Percentiles rank a stretch among this genome's conserved stretches.
These are phyloP conservation scores for Vidua macroura DNA, from an alignment of 2,113 vertebrate genomes.

Conservation along the genomic window DNA sequence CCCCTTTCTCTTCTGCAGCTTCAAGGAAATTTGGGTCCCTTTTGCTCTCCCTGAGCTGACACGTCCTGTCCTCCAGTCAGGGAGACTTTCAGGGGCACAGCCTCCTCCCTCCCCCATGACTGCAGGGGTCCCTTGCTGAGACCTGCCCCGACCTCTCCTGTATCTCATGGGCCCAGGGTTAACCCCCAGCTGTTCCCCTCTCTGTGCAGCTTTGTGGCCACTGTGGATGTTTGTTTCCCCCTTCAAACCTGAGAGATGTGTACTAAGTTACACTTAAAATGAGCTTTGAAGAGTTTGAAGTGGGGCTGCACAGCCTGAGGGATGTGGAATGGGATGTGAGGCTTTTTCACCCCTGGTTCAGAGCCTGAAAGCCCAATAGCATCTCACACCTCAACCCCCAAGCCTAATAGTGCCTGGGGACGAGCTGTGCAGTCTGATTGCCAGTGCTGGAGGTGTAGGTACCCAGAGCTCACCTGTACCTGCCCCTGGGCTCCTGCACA, in stretches of 20 bases:
- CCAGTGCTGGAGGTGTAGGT: neutral
- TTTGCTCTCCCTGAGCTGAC: neutral
- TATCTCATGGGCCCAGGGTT: neutral
- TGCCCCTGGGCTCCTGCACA: neutral
- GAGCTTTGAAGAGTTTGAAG: neutral
- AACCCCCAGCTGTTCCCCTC: neutral
- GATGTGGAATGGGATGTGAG: neutral
- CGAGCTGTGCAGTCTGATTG: neutral
- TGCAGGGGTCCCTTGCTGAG: neutral
- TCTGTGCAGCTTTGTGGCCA: neutral
- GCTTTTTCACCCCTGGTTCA: slow-evolving; percentile 12
- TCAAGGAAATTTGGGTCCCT: neutral
- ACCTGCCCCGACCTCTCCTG: neutral
- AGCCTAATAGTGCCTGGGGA: neutral
- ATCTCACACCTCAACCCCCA: neutral
- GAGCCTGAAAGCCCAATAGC: neutral
- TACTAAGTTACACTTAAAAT: neutral
- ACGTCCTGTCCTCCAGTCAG: fast-evolving
- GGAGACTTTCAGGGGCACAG: neutral
- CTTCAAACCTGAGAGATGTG: neutral
- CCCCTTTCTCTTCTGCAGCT: neutral
- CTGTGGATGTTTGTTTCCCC: neutral
- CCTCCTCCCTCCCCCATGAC: neutral
- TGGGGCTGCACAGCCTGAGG: neutral
- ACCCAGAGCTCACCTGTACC: neutral